phyloP scores from a whole-genome alignment of 2,888 invertebrate genomes.

The Metacarcinus magister region DNA sequence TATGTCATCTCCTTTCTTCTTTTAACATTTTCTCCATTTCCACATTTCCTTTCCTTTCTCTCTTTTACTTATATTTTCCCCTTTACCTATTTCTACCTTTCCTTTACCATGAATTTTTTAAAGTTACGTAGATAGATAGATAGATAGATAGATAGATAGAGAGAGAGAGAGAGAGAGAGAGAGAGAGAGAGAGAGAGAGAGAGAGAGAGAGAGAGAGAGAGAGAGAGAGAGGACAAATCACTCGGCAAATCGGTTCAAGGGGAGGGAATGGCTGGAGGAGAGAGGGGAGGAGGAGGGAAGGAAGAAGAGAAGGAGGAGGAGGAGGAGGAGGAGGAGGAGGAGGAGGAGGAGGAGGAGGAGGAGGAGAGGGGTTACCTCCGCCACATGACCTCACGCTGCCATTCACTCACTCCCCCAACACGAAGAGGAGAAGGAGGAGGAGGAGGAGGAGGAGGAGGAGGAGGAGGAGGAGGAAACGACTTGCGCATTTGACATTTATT shows the following conservation, averaged over 20 bases:
- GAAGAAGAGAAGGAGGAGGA: neutral
- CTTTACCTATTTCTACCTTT: too few relatives aligned
- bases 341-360: neutral
- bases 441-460: conserved; percentile 36
- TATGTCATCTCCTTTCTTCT: neutral
- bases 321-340: neutral
- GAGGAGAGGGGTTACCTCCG: neutral
- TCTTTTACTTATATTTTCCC: too few relatives aligned
- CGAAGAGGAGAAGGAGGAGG: neutral
- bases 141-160: neutral
- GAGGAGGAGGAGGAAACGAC: conserved; percentile 14
- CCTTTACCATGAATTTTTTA: neutral
- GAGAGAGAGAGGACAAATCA: conserved; percentile 27
- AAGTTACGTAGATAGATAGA: neutral
- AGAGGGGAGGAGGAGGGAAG: neutral
- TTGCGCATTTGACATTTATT: conserved; percentile 20
- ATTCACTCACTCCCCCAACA: conserved; percentile 19
- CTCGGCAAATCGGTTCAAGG: conserved; percentile 23
- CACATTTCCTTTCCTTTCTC: neutral
- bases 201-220: neutral
- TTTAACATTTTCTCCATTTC: neutral
- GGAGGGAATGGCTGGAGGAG: conserved; percentile 7
- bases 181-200: conserved; percentile 45
- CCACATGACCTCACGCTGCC: conserved; percentile 18
- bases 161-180: neutral